phyloP scores from a whole-genome alignment of 2,888 invertebrate genomes.

The Lasiommata megera region DNA sequence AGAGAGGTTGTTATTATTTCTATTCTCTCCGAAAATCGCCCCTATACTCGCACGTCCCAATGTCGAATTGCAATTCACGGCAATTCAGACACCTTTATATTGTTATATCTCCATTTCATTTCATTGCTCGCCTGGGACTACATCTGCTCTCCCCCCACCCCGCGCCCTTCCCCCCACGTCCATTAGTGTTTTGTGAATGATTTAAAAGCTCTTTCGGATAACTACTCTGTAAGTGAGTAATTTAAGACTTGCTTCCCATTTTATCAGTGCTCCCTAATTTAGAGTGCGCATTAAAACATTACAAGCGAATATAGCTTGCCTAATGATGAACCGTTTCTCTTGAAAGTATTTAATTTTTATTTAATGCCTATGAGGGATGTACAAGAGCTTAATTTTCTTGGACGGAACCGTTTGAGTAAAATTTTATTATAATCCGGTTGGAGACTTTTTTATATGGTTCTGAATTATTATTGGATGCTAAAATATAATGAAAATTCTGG shows the following conservation, averaged over 20 bases:
- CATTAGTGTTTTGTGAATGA: conserved; percentile 82
- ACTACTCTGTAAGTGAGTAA: conserved; percentile 82
- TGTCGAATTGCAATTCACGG: conserved; percentile 62
- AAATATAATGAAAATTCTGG: not conserved
- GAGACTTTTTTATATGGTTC: not conserved
- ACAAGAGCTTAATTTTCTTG: conserved; percentile 9
- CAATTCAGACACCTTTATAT: conserved; percentile 75
- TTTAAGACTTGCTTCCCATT: conserved; percentile 80
- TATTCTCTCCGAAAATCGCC: conserved; percentile 19
- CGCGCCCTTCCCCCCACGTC: conserved; percentile 69
- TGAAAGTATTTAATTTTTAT: conserved; percentile 19
- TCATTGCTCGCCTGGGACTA: conserved; percentile 75
- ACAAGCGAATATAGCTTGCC: conserved; percentile 43
- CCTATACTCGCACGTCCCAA: conserved; percentile 30
- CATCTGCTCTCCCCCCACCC: conserved; percentile 60
- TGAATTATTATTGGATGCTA: not conserved
- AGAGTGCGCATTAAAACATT: conserved; percentile 80
- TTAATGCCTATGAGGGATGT: not conserved
- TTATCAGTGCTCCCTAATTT: conserved; percentile 80
- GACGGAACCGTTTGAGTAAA: conserved; percentile 1
- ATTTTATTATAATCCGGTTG: conserved; percentile 5
- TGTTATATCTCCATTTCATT: conserved; percentile 73
- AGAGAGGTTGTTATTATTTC: conserved; percentile 8
- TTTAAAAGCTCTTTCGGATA: conserved; percentile 82
- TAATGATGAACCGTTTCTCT: conserved; percentile 31